Evolutionary conservation across 2,888 invertebrate species (phyloP).

Genomic region (Pomacea canaliculata): DNA sequence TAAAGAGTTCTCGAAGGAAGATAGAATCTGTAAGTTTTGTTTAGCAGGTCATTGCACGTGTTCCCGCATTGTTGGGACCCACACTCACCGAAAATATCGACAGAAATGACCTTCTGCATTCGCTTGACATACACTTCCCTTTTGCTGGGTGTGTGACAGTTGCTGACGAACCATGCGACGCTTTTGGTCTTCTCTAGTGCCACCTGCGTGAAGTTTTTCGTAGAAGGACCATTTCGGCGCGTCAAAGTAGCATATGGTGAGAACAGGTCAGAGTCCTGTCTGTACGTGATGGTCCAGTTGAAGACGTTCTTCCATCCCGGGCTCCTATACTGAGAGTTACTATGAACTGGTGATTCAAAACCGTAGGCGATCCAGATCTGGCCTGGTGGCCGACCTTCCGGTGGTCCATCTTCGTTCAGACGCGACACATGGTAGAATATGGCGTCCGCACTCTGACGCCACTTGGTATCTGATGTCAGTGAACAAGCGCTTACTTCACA

Average conservation of each 20-base stretch:
- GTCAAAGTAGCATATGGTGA: constrained; percentile 8
- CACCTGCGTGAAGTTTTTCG: constrained; percentile 6
- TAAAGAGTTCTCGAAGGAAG: constrained; percentile 43
- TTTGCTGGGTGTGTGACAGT: constrained; percentile 38
- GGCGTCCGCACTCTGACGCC: background rate
- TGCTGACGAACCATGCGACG: constrained; percentile 48
- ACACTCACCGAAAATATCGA: constrained; percentile 45
- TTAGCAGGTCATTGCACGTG: background rate
- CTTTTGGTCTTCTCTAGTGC: constrained; percentile 30
- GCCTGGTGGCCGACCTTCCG: background rate
- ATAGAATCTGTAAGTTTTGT: constrained; percentile 33
- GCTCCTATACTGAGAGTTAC: background rate
- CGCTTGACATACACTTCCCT: constrained; percentile 39
- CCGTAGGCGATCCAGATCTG: constrained; percentile 35
- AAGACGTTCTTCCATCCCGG: constrained; percentile 20
- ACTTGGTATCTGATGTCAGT: background rate
- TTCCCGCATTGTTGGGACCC: constrained; percentile 27
- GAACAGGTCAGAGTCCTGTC: constrained; percentile 31
- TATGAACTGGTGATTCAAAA: constrained; percentile 19
- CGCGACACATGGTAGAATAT: background rate
- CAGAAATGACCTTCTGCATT: constrained; percentile 35
- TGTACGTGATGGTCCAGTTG: constrained; percentile 32
- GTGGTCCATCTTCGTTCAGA: background rate
- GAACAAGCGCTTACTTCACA: background rate
- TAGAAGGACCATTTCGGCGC: background rate